phyloP scores from a whole-genome alignment of 2,797 vertebrate species.

The Hemitrygon akajei region DNA sequence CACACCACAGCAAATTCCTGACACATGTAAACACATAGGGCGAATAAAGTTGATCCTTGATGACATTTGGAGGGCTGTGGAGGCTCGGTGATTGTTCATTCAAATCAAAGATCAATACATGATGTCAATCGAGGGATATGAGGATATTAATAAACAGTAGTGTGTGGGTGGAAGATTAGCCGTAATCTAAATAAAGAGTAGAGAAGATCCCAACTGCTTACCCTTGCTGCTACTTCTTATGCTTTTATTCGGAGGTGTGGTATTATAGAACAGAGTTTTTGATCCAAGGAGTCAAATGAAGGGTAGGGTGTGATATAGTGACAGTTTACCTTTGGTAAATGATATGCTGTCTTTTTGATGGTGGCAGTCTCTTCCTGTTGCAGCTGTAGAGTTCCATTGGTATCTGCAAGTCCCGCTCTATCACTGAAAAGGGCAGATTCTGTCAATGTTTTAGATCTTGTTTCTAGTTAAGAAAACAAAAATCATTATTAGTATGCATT shows the following conservation, averaged over 20 bases:
- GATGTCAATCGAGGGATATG: too few relatives aligned
- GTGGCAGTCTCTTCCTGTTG: too few relatives aligned
- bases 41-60: not conserved
- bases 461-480: conserved; percentile 17
- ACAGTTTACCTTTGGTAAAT: not conserved
- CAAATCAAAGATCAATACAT: too few relatives aligned
- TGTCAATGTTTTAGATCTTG: conserved; percentile 25
- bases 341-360: not conserved
- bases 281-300: not conserved
- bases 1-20: too few relatives aligned
- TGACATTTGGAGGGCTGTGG: not conserved
- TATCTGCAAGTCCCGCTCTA: not conserved
- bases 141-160: not conserved
- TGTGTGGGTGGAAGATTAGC: not conserved
- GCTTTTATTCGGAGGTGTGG: too few relatives aligned
- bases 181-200: not conserved
- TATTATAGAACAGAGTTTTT: not conserved
- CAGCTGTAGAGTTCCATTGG: not conserved
- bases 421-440: conserved; percentile 27
- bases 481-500: not conserved
- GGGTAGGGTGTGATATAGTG: too few relatives aligned
- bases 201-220: not conserved
- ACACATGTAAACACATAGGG: too few relatives aligned
- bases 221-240: not conserved
- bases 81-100: too few relatives aligned